Percentiles rank a stretch among this genome's conserved stretches.
phyloP scores from a whole-genome alignment of 2,888 invertebrate genomes.

The Andrena haemorrhoa region DNA sequence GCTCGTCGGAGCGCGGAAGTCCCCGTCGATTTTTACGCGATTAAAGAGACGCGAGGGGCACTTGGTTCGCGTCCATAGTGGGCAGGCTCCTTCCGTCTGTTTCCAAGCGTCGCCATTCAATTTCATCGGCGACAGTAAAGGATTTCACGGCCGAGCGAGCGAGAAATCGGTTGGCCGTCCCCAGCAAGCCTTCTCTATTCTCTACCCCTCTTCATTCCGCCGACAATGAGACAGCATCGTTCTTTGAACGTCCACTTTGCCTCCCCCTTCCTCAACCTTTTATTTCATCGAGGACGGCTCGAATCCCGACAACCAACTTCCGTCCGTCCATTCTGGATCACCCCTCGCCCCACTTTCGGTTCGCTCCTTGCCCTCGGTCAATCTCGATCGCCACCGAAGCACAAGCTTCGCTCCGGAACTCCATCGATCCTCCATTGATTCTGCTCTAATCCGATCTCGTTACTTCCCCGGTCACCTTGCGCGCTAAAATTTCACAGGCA shows the following conservation, averaged over 20 bases:
- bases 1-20: no score
- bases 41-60: background rate
- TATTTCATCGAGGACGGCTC: slow-evolving; percentile 18
- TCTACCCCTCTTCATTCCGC: slow-evolving; percentile 19
- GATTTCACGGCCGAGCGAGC: slow-evolving; percentile 26
- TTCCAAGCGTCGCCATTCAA: slow-evolving; percentile 4
- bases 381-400: no score
- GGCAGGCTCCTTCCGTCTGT: background rate
- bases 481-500: no score
- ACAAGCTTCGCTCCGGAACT: no score
- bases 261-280: background rate
- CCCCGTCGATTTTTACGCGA: background rate
- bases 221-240: slow-evolving; percentile 20
- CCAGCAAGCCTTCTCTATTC: slow-evolving; percentile 16
- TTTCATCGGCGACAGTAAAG: slow-evolving; percentile 20
- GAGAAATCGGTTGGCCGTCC: slow-evolving; percentile 26
- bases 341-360: no score
- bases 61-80: background rate
- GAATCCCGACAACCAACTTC: slow-evolving; percentile 19
- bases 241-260: background rate
- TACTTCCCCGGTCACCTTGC: no score
- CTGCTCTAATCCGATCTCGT: no score
- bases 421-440: no score
- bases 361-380: no score
- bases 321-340: slow-evolving; percentile 9